Base-by-base conservation (phyloP, 2,888 invertebrate genomes). In the Dasysyrphus tricinctus region DNA sequence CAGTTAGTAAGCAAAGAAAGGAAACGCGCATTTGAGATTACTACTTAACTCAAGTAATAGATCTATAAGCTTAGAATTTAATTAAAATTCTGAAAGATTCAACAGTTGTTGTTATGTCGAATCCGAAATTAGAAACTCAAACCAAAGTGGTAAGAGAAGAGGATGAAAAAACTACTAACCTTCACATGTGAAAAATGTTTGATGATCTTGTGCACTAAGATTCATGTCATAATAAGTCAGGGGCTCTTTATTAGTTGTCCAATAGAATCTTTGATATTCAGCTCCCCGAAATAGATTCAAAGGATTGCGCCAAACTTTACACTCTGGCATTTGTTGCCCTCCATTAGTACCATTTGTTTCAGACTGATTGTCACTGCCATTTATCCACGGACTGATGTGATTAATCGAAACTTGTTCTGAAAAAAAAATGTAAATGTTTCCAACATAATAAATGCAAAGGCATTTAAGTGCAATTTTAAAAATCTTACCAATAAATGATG, bases 201-300 rank as follows among this genome's bases (percentile, higher is more conserved):
- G 99, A 93, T 99, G 99, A 93, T 99, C 99, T 93, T 99, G 99
- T 24, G 99, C 99, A 0, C 98, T 98, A 57, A 99, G 94, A 93
- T 99, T 99, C 99, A 99, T 99, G 91, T 99, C 99, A 92, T 99
- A 98, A 93, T 98, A 99, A 0, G 99, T 99, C 56, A 99, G 94
- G 0, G 99, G 98, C 89, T 99, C 98, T 90, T 98, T 97, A 89
- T 96, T 96, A 2, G 97, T 97, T 0, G 96, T 96, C 95, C 96
- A 96, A 92, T 96, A 97, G 92, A 98, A 98, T n/a, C 99, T 94
- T 89, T 97, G 97, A 93, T 99, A 99, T 92, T 99, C 99, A 0
- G 98, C 97, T 7, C 99, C 99, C 63, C 99, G 95, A 92, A 98
- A 97, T 83, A 99, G 93, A 93, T 98, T 97, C 91, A 98, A 94